Base-by-base conservation (phyloP, 1,140 invertebrate species). In the Drosophila persimilis region DNA sequence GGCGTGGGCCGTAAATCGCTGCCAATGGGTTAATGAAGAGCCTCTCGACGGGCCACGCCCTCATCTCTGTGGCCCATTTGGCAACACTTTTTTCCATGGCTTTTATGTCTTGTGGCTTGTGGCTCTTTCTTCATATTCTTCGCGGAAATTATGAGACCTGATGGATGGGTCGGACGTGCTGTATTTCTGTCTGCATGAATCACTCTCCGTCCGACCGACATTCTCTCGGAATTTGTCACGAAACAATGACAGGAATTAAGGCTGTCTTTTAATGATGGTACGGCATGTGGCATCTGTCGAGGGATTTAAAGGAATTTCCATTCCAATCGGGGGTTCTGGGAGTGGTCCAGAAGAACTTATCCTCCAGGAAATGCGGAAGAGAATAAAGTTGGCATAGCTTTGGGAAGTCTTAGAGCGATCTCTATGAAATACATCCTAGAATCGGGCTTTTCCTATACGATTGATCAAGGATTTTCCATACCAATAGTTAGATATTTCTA, bases 11-110 rank as follows among this genome's bases (percentile, higher is more conserved):
- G 22, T 45, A 39, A 56, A 56, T 56, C 13, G 35, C 17, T 56
- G 50, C n/a, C n/a, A 73, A 73, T 62, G 69, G 67, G 47, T 61
- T 72, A 73, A 69, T 76, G 11, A 75, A 60, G 35, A 75, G 54
- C 35, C 35, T 39, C 44, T 50, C 39, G 15, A 20, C 8, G 13
- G 9, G 17, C 39, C 73, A 75, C 58, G 63, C 73, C 72, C 47
- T 76, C 57, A 47, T 26, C 26, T 39, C 35, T 39, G 11, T 48
- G 44, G 11, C 35, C 45, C 67, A 71, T 69, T 48, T 29, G 47
- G 29, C 53, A 51, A 56, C 46, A 67, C 35, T 50, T 26, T 26
- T 55, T 26, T 55, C 13, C 11, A 39, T 39, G 35, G 11, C 35
- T 26, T 5, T 39, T 45, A 11, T 4, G 29, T 9, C 64, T 39